phyloP scores from a whole-genome alignment of 2,113 vertebrate genomes.

The Cardinalis cardinalis region DNA sequence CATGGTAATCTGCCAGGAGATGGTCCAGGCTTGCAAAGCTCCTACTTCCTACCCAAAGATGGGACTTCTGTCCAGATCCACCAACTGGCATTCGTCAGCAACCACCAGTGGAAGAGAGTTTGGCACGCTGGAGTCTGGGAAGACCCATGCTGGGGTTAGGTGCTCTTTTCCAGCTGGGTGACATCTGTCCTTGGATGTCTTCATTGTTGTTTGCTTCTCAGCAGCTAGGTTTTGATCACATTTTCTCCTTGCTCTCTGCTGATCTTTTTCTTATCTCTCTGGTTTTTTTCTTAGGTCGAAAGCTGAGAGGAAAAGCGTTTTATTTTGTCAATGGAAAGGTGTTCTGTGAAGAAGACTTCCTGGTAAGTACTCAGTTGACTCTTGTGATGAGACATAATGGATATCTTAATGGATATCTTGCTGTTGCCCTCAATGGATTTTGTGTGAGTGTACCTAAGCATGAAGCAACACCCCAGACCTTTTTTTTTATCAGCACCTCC shows the following conservation, averaged over 20 bases:
- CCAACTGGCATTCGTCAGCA: fast-evolving
- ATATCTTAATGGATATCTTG: neutral
- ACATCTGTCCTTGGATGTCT: fast-evolving
- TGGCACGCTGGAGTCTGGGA: neutral
- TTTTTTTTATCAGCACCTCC: neutral
- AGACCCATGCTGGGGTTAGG: fast-evolving
- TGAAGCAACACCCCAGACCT: neutral
- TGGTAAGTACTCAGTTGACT: slow-evolving; percentile 77
- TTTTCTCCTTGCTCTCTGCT: neutral
- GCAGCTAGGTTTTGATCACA: neutral
- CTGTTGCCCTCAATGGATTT: neutral
- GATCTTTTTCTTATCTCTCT: neutral
- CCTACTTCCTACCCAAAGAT: neutral
- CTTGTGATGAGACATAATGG: neutral
- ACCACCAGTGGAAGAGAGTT: neutral
- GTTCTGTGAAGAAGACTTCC: slow-evolving; percentile 94
- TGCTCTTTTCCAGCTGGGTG: neutral
- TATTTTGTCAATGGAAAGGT: slow-evolving; percentile 85
- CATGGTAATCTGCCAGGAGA: neutral
- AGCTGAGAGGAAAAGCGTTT: slow-evolving; percentile 85
- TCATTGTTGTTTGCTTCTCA: neutral
- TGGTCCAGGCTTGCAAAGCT: neutral
- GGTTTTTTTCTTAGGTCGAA: slow-evolving; percentile 72
- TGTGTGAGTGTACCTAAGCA: neutral
- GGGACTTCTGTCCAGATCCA: neutral